These are phyloP conservation scores for Cryptomyrus ogoouensis DNA, from an alignment of 2,113 vertebrate genomes.

Conservation along the genomic window DNA sequence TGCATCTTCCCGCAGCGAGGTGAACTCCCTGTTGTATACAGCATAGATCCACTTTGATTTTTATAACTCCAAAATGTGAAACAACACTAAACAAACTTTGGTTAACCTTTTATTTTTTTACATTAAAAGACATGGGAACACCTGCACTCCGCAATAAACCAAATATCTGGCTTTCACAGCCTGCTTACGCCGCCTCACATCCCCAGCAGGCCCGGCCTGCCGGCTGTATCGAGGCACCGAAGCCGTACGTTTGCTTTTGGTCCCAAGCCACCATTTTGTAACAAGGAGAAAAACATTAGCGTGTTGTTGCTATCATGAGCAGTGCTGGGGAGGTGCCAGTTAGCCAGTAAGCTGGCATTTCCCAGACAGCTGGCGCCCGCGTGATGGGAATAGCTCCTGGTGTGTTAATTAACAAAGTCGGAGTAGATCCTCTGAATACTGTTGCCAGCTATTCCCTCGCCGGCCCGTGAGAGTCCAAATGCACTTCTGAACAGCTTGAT, in stretches of 20 bases:
- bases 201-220: neutral
- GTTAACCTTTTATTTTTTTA: neutral
- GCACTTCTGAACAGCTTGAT: slow-evolving; percentile 7
- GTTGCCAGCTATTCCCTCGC: slow-evolving; percentile 3
- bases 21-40: neutral
- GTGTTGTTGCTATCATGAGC: neutral
- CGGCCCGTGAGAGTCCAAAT: neutral
- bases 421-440: neutral
- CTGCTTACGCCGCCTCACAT: neutral
- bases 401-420: slow-evolving; percentile 10
- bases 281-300: neutral
- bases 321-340: neutral
- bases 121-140: neutral
- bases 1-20: neutral
- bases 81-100: neutral
- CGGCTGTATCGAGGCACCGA: neutral
- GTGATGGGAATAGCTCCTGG: neutral
- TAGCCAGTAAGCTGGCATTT: neutral
- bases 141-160: neutral
- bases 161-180: neutral
- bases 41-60: neutral
- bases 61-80: neutral
- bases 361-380: neutral
- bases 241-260: neutral
- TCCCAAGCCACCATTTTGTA: slow-evolving; percentile 2